Conservation (phyloP, 2,888 invertebrate genomes). For the Noctua pronuba region DNA sequence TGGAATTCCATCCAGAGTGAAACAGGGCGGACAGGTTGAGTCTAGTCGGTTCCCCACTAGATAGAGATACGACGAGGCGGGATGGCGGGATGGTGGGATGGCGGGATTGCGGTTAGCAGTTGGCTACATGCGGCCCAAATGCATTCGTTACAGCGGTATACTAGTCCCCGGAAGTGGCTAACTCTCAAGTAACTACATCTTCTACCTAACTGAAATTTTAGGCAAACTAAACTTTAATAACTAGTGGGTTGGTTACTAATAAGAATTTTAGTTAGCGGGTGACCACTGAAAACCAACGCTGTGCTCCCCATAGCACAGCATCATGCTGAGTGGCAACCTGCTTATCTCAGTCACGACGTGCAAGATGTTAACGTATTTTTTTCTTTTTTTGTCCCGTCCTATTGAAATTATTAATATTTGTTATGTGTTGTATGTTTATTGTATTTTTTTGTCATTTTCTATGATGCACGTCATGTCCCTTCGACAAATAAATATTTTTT, state of each 20-base stretch:
- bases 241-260: background rate
- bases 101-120: slow-evolving; percentile 49
- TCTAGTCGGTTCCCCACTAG: slow-evolving; percentile 17
- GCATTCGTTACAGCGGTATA: slow-evolving; percentile 54
- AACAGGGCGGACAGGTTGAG: slow-evolving; percentile 26
- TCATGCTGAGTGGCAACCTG: too few species aligned
- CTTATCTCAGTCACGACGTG: too few species aligned
- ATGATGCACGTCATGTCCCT: too few species aligned
- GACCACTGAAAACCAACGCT: too few species aligned
- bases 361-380: too few species aligned
- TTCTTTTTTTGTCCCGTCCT: too few species aligned
- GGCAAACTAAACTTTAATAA: slow-evolving; percentile 12
- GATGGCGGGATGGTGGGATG: slow-evolving; percentile 20
- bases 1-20: slow-evolving; percentile 9
- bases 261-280: background rate
- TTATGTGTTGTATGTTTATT: too few species aligned
- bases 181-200: slow-evolving; percentile 44
- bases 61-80: slow-evolving; percentile 42
- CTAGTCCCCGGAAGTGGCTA: slow-evolving; percentile 26
- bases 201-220: slow-evolving; percentile 31
- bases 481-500: too few species aligned
- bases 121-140: slow-evolving; percentile 46
- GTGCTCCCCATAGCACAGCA: too few species aligned
- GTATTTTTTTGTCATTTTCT: too few species aligned
- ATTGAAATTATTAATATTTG: too few species aligned